phyloP scores from a whole-genome alignment of 2,797 vertebrate species.

The Podarcis lilfordi region DNA sequence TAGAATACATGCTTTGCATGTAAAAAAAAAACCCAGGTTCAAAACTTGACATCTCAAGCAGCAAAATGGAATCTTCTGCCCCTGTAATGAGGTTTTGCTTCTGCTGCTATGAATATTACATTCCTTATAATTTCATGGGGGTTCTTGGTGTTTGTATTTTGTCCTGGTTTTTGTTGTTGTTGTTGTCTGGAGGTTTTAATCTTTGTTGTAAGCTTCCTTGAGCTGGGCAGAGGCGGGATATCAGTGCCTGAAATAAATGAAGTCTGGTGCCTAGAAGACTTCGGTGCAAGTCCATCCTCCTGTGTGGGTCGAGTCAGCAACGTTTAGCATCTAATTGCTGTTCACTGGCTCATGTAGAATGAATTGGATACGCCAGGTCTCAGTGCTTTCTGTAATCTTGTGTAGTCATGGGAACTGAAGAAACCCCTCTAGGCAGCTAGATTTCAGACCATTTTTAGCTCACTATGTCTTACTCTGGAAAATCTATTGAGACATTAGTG shows the following conservation, averaged over 20 bases:
- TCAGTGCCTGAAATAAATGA: background rate
- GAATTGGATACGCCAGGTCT: conserved; percentile 1
- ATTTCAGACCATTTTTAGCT: background rate
- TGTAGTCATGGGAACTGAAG: conserved; percentile 16
- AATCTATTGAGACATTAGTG: conserved; percentile 12
- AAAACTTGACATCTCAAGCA: background rate
- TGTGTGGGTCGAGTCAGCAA: background rate
- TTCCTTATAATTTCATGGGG: background rate
- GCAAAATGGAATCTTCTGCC: too few species aligned
- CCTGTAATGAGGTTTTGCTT: background rate
- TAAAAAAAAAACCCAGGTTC: background rate
- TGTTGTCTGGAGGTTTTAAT: background rate
- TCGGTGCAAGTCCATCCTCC: background rate
- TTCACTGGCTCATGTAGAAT: background rate
- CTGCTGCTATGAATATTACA: background rate
- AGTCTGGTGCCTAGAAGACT: background rate
- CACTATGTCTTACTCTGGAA: conserved; percentile 9
- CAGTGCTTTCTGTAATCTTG: background rate
- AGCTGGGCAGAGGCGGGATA: background rate
- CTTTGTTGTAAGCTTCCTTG: background rate
- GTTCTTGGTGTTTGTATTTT: too few species aligned
- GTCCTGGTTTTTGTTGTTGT: background rate
- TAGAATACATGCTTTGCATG: too few species aligned
- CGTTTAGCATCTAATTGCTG: conserved; percentile 22
- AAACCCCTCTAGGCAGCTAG: background rate